These are phyloP conservation scores for Aptenodytes forsteri DNA, from an alignment of 2,113 vertebrate genomes.

Conservation along the genomic window DNA sequence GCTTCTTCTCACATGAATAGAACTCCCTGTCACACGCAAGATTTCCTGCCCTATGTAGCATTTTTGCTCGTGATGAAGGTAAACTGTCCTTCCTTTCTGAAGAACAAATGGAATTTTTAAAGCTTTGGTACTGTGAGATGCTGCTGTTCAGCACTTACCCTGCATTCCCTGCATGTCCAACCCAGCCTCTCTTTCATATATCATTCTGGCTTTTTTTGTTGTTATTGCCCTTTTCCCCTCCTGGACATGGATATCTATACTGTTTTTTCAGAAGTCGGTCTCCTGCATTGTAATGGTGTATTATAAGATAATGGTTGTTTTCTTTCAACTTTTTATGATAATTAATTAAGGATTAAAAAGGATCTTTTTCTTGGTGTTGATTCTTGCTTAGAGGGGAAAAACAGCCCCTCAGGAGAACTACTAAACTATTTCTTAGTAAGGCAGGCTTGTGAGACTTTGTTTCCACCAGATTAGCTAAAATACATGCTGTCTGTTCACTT, in stretches of 20 bases:
- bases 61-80: not conserved
- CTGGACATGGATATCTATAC: not conserved
- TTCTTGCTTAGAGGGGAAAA: constrained; percentile 35
- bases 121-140: not conserved
- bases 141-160: not conserved
- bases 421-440: constrained; percentile 57
- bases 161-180: not conserved
- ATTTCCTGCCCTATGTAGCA: accelerated
- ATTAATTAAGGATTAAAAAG: constrained; percentile 61
- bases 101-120: not conserved
- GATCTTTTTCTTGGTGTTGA: constrained; percentile 25
- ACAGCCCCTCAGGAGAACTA: not conserved
- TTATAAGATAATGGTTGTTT: not conserved
- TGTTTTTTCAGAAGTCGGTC: not conserved
- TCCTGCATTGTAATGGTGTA: constrained; percentile 8
- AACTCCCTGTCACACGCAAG: not conserved
- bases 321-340: constrained; percentile 34
- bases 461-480: constrained; percentile 58
- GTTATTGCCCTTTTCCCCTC: not conserved
- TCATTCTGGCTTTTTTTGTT: not conserved
- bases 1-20: not conserved
- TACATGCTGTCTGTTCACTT: constrained; percentile 10
- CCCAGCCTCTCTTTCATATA: not conserved
- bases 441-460: constrained; percentile 26
- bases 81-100: not conserved